Base-by-base conservation (phyloP, 1,140 invertebrate species). In the Gyrodactylus salaris region DNA sequence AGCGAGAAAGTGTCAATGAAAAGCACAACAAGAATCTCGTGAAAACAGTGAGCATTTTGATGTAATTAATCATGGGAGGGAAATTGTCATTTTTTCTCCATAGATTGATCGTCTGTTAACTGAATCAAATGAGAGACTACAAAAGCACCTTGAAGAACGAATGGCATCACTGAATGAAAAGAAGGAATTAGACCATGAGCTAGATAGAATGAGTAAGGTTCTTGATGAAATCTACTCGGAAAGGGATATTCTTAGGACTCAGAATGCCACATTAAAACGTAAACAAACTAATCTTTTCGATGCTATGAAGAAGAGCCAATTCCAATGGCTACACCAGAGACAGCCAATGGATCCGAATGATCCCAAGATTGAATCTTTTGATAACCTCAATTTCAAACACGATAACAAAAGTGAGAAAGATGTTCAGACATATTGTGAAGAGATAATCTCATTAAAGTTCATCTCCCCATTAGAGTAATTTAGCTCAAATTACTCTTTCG, bases 111-210 rank as follows among this genome's bases (percentile, higher is more conserved):
- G 78, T 74, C 74, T 82, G 26, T 75, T 78, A 75, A 79, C 86
- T 76, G 95, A 99, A 84, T 95, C 91, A 0, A 97, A 98, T 80
- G 95, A 99, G 78, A 83, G 89, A 76, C 82, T 96, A 76, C 91
- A 97, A 85, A 87, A 94, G n/a, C 95, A 99, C 83, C 83, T 99
- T 20, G 95, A 97, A 80, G 95, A 99, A 80, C 84, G 94, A 75
- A 98, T 99, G 94, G 88, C 93, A 79, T 88, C 92, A 0, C 82
- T 99, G 16, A 92, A 97, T 79, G 94, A 99, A 79, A 98, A 97
- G 82, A 98, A 97, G 81, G 86, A 86, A 19, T 82, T 99, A 1
- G 91, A 88, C 0, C 91, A 95, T 79, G 92, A 99, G 81, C 80
- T 98, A 75, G 93, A 98, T 76, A 88, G 91, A 79, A 89, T 88